Evolutionary conservation across 2,113 vertebrate genomes (phyloP).

Genomic region (Polypterus senegalus): DNA sequence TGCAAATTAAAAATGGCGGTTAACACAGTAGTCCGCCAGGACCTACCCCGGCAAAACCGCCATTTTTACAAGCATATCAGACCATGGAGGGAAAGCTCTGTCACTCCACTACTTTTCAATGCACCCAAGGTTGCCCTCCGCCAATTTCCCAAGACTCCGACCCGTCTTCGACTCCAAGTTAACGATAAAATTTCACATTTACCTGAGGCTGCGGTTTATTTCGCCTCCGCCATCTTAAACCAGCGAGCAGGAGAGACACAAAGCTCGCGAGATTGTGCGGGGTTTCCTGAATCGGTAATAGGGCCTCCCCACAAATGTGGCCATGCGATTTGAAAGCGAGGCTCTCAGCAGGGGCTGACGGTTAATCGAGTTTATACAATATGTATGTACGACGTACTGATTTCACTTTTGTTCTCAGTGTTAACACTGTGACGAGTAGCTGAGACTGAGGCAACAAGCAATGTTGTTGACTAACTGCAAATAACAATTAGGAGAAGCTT

Average conservation of each 20-base stretch:
- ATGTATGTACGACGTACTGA: too few species aligned
- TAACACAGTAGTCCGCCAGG: constrained; percentile 41
- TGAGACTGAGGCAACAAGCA: too few species aligned
- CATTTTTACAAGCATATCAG: background rate
- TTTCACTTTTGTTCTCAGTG: too few species aligned
- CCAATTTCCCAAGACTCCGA: background rate
- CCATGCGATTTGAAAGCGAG: background rate
- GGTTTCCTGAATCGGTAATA: constrained; percentile 7
- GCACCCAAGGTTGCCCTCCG: background rate
- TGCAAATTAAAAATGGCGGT: constrained; percentile 67
- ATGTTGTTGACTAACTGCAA: too few species aligned
- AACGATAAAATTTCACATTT: constrained; percentile 31
- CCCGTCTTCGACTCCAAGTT: background rate
- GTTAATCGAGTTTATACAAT: too few species aligned
- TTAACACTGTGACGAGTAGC: too few species aligned
- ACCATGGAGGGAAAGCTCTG: background rate
- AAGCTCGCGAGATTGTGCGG: constrained; percentile 47
- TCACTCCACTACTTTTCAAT: background rate
- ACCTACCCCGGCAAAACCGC: constrained; percentile 21
- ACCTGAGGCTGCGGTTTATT: constrained; percentile 54
- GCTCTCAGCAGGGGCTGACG: too few species aligned
- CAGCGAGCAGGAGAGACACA: constrained; percentile 38
- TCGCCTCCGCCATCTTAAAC: constrained; percentile 65
- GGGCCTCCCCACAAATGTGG: constrained; percentile 9
- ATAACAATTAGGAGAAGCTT: too few species aligned